phyloP scores from a whole-genome alignment of 2,797 vertebrate genomes.

The Silurus aristotelis region DNA sequence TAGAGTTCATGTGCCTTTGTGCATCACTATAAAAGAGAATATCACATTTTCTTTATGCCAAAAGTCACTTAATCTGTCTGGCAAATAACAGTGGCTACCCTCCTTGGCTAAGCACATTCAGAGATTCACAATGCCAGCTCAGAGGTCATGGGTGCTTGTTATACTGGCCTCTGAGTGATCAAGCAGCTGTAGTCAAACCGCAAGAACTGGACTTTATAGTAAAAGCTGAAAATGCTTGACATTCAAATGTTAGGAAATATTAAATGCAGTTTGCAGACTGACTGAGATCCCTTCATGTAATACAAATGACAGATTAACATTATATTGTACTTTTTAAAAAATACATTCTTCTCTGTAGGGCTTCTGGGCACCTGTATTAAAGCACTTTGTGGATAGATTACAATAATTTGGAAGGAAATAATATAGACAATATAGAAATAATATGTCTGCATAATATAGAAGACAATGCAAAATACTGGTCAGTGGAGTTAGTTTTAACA shows the following conservation, averaged over 20 bases:
- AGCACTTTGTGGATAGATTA: background rate
- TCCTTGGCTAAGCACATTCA: no score
- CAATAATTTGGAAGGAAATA: background rate
- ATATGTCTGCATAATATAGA: background rate
- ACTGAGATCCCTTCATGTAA: background rate
- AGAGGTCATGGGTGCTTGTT: constrained; percentile 39
- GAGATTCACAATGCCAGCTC: constrained; percentile 5
- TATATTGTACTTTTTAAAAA: background rate
- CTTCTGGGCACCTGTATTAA: background rate
- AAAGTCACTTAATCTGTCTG: constrained; percentile 51
- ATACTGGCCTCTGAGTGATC: constrained; percentile 27
- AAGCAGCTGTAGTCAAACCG: constrained; percentile 46
- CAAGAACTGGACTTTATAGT: constrained; percentile 23
- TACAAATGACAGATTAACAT: background rate
- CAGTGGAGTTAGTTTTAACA: background rate
- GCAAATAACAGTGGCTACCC: constrained; percentile 37
- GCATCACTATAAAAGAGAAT: constrained; percentile 45
- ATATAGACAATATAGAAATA: background rate
- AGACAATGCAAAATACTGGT: background rate
- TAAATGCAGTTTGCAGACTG: background rate
- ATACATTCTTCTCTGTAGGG: background rate
- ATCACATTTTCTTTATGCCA: constrained; percentile 49
- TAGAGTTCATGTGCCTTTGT: constrained; percentile 41
- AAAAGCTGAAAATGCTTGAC: constrained; percentile 20
- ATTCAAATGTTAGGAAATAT: constrained; percentile 9